These are phyloP conservation scores for Hemaris fuciformis DNA, from an alignment of 2,888 invertebrate genomes.

Conservation along the genomic window DNA sequence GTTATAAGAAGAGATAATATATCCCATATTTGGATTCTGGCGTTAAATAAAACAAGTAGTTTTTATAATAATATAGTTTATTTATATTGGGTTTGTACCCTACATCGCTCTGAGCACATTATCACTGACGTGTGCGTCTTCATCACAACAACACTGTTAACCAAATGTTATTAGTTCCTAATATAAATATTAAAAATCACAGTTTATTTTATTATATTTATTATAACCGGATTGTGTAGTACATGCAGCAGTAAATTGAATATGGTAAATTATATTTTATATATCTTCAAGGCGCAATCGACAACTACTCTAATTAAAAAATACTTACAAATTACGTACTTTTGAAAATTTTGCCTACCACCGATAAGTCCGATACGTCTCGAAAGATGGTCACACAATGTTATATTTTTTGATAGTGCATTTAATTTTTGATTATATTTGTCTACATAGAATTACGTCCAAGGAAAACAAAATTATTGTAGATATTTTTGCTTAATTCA, in stretches of 20 bases:
- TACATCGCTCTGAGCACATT: constrained; percentile 67
- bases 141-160: constrained; percentile 11
- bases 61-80: constrained; percentile 41
- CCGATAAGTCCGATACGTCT: not conserved
- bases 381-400: not conserved
- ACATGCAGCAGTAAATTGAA: not conserved
- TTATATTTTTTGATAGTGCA: not conserved
- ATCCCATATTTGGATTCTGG: not conserved
- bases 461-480: no score
- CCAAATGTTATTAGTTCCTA: constrained; percentile 40
- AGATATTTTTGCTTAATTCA: no score
- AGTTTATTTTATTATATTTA: constrained; percentile 52
- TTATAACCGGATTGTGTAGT: constrained; percentile 36
- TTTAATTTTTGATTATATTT: no score
- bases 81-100: constrained; percentile 46
- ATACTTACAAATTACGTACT: not conserved
- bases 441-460: no score
- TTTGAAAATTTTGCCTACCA: not conserved
- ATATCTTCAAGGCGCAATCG: no score
- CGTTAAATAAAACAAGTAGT: constrained; percentile 24
- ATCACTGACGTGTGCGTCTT: constrained; percentile 56
- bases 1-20: not conserved
- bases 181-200: constrained; percentile 65
- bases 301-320: no score
- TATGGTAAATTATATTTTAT: no score